Evolutionary conservation across 2,113 vertebrate genomes (phyloP).

Genomic region (Spilogale gracilis): DNA sequence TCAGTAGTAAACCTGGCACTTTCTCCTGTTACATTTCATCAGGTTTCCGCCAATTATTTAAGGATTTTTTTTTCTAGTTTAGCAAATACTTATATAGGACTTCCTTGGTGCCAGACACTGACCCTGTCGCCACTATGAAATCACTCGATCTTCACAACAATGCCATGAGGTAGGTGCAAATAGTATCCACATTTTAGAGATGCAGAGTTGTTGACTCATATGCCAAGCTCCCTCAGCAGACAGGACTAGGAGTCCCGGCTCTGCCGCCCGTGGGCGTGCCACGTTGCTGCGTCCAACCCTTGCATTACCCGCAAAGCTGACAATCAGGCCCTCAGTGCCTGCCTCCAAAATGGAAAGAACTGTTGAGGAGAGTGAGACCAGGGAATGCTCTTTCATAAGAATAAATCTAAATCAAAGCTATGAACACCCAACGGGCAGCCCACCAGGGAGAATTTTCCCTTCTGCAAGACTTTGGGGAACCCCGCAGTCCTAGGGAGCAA

Average conservation of each 20-base stretch:
- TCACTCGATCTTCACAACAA: not conserved
- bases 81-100: not conserved
- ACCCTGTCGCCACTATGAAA: not conserved
- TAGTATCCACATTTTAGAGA: not conserved
- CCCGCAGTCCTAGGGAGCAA: fast-evolving
- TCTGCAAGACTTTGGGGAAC: not conserved
- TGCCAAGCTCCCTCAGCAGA: not conserved
- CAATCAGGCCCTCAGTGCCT: not conserved
- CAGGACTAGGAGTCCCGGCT: not conserved
- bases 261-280: fast-evolving
- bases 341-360: not conserved
- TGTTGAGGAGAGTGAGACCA: not conserved
- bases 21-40: not conserved
- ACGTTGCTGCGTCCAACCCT: not conserved
- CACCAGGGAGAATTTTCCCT: not conserved
- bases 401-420: not conserved
- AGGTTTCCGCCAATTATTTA: not conserved
- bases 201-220: fast-evolving
- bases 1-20: not conserved
- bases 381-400: not conserved
- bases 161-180: not conserved
- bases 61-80: not conserved
- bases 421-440: not conserved
- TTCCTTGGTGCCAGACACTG: not conserved
- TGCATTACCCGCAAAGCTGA: not conserved